phyloP scores from a whole-genome alignment of 2,888 invertebrate genomes.

The Peribatodes rhomboidaria region DNA sequence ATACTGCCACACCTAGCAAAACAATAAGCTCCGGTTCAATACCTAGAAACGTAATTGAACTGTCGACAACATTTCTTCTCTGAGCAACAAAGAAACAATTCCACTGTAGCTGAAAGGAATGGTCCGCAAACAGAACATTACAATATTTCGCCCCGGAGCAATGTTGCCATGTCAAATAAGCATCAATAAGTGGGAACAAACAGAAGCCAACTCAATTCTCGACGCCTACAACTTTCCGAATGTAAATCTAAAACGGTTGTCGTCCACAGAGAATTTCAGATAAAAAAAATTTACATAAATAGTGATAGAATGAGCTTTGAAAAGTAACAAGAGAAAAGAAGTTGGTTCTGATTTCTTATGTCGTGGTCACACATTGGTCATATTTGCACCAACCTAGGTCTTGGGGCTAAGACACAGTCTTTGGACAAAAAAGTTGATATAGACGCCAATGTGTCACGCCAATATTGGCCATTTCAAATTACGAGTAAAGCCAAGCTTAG shows the following conservation, averaged over 20 bases:
- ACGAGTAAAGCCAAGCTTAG: no score
- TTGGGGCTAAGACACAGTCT: no score
- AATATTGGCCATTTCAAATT: no score
- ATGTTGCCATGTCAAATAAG: slow-evolving; percentile 24
- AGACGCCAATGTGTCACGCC: no score
- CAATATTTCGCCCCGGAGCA: slow-evolving; percentile 23
- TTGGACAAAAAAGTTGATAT: no score
- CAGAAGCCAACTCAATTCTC: slow-evolving; percentile 18
- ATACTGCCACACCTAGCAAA: background rate
- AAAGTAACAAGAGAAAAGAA: no score
- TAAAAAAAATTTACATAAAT: background rate
- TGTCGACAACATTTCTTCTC: slow-evolving; percentile 3
- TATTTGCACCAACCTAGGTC: no score
- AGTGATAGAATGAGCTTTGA: background rate
- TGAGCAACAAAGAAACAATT: slow-evolving; percentile 11
- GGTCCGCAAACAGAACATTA: slow-evolving; percentile 18
- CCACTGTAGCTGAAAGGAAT: slow-evolving; percentile 6
- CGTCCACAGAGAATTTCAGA: slow-evolving; percentile 2
- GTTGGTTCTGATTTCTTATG: no score
- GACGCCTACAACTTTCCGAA: slow-evolving; percentile 29
- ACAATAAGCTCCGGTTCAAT: background rate
- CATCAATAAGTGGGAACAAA: slow-evolving; percentile 31
- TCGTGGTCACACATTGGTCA: no score
- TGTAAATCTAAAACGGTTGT: slow-evolving; percentile 30
- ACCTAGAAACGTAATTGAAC: slow-evolving; percentile 15